Conservation (phyloP, 2,797 vertebrate species). For the Odontamblyopus lacepedii region DNA sequence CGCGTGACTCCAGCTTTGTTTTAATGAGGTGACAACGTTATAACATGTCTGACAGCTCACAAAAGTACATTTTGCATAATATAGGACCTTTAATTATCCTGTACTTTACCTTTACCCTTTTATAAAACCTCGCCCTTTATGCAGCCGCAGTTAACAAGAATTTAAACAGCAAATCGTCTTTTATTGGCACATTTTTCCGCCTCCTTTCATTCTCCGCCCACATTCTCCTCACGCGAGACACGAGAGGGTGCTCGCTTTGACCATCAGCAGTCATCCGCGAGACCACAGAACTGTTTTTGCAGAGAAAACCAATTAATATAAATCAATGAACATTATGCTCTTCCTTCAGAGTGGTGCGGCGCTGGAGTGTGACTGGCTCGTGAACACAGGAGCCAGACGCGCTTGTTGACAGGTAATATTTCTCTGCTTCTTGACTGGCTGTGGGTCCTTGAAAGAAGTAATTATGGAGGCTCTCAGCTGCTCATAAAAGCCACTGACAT, state of each 20-base stretch:
- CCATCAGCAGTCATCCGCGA: neutral
- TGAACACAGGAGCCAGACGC: constrained; percentile 21
- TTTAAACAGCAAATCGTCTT: neutral
- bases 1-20: too few species aligned
- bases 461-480: constrained; percentile 46
- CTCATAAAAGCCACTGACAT: constrained; percentile 35
- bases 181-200: neutral
- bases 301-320: constrained; percentile 7
- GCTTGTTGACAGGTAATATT: constrained; percentile 55
- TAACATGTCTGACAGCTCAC: too few species aligned
- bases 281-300: neutral
- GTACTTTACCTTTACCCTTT: too few species aligned
- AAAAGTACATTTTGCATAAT: too few species aligned
- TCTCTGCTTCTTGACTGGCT: constrained; percentile 49
- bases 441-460: constrained; percentile 53
- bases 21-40: too few species aligned
- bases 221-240: neutral
- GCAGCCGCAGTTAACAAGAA: neutral
- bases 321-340: constrained; percentile 1
- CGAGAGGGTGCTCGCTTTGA: neutral
- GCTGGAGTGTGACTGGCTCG: constrained; percentile 14
- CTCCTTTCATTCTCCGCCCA: neutral
- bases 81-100: too few species aligned
- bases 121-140: too few species aligned
- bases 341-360: constrained; percentile 30